Percentiles rank a stretch among this genome's conserved stretches.
Conservation (phyloP, 1,140 invertebrate genomes). For the Drosophila ogumai region DNA sequence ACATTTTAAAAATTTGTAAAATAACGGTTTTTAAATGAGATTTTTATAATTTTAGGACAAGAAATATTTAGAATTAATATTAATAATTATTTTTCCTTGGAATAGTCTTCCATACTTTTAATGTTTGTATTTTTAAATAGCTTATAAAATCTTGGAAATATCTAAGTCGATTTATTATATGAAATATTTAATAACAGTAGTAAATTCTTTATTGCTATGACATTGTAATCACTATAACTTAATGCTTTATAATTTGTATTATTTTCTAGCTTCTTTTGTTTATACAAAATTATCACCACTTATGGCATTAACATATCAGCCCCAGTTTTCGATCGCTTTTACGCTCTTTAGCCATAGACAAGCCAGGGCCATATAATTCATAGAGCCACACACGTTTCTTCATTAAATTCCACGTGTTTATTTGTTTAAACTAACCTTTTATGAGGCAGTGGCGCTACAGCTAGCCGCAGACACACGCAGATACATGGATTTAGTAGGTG, state of each 20-base stretch:
- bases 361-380: constrained; percentile 36
- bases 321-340: neutral
- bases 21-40: neutral
- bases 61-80: neutral
- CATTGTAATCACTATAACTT: too few relatives aligned
- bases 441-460: constrained; percentile 72
- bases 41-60: neutral
- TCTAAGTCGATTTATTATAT: too few relatives aligned
- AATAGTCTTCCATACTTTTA: neutral
- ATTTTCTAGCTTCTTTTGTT: neutral
- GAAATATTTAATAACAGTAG: neutral
- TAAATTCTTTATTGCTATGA: too few relatives aligned
- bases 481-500: constrained; percentile 19
- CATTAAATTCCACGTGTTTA: constrained; percentile 79
- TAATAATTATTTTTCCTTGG: neutral
- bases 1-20: neutral
- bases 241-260: neutral
- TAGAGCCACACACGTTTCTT: constrained; percentile 75
- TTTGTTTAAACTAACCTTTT: constrained; percentile 81
- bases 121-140: neutral
- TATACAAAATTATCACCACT: constrained; percentile 6
- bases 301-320: constrained; percentile 32
- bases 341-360: neutral
- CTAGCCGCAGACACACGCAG: constrained; percentile 47
- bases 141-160: neutral